Evolutionary conservation across 2,797 vertebrate species (phyloP).

Genomic region (Lepilemur septentrionalis): DNA sequence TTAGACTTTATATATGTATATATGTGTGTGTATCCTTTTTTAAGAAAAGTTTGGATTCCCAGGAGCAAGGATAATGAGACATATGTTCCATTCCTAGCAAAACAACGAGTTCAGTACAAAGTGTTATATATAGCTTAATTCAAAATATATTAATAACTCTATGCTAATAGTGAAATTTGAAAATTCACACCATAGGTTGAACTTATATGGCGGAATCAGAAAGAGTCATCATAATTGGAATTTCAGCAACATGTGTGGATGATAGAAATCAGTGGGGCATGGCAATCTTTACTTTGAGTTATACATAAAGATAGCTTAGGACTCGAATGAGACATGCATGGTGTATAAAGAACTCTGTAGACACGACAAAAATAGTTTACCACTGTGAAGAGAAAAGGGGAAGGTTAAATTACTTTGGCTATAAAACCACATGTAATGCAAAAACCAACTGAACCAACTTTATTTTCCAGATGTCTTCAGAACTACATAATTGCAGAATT

Average conservation of each 20-base stretch:
- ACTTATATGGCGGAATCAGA: constrained; percentile 56
- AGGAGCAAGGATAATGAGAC: constrained; percentile 12
- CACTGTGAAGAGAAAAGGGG: constrained; percentile 63
- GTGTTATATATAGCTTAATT: constrained; percentile 22
- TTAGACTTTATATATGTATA: neutral
- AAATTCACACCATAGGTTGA: constrained; percentile 50
- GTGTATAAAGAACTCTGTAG: constrained; percentile 65
- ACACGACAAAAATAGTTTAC: constrained; percentile 64
- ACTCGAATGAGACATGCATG: constrained; percentile 61
- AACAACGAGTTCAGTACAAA: constrained; percentile 41
- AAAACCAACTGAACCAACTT: constrained; percentile 49
- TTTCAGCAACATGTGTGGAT: constrained; percentile 66
- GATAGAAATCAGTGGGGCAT: constrained; percentile 69
- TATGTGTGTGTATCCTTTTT: neutral
- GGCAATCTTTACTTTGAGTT: constrained; percentile 64
- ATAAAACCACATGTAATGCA: constrained; percentile 59
- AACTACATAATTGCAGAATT: constrained; percentile 11
- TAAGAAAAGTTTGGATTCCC: constrained; percentile 34
- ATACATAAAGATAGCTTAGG: constrained; percentile 69
- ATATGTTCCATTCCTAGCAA: neutral
- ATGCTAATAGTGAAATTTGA: constrained; percentile 56
- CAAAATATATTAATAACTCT: constrained; percentile 59
- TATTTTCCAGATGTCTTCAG: constrained; percentile 60
- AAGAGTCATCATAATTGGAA: constrained; percentile 70
- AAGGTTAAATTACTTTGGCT: constrained; percentile 70